Percentiles rank a stretch among this genome's conserved stretches.
These are phyloP conservation scores for Tuta absoluta DNA, from an alignment of 2,888 invertebrate genomes.

Conservation along the genomic window DNA sequence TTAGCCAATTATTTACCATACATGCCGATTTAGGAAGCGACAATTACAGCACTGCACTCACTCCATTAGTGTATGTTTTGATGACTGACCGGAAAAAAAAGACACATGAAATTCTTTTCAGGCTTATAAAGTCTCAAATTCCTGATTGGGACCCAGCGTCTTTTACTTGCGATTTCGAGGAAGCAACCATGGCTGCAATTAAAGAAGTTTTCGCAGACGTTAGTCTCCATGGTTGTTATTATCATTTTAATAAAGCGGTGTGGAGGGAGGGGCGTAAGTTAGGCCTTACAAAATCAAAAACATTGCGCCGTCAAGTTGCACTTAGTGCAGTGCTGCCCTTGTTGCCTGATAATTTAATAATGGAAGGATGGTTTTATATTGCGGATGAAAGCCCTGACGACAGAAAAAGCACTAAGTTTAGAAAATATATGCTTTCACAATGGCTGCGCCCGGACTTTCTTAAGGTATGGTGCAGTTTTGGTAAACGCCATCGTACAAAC, in stretches of 20 bases:
- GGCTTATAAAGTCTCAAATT: background rate
- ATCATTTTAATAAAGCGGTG: background rate
- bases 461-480: no score
- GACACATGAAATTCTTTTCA: background rate
- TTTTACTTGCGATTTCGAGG: background rate
- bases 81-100: background rate
- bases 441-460: no score
- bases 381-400: no score
- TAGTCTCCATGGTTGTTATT: background rate
- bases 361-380: no score
- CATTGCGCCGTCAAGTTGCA: no score
- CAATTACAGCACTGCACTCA: background rate
- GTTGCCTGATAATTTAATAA: no score
- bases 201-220: background rate
- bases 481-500: no score
- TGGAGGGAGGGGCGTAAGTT: background rate
- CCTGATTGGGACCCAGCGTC: background rate
- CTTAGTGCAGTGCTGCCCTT: no score
- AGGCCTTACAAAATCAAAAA: background rate
- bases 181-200: background rate
- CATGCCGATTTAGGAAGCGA: background rate
- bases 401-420: no score
- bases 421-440: no score
- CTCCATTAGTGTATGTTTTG: background rate
- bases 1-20: background rate